Percentiles rank a stretch among this genome's conserved stretches.
Conservation (phyloP, 2,113 vertebrate species). For the Microcebus tavaratra region DNA sequence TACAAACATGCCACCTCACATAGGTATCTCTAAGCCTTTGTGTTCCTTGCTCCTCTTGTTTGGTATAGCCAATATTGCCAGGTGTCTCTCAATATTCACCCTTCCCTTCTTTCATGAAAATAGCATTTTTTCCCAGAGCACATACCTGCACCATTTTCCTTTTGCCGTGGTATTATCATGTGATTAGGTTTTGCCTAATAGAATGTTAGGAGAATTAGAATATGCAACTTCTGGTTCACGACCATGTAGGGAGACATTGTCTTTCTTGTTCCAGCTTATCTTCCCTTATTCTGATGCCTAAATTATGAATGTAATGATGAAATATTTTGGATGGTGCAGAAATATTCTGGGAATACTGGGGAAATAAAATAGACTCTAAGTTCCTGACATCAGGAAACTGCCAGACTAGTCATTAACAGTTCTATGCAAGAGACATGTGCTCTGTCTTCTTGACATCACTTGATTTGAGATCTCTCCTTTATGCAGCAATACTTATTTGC, state of each 20-base stretch:
- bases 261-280: not conserved
- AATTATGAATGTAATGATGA: not conserved
- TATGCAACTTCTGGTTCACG: not conserved
- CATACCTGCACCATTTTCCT: rapidly evolving
- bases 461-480: not conserved
- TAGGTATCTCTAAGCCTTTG: not conserved
- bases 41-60: not conserved
- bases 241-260: not conserved
- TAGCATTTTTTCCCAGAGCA: not conserved
- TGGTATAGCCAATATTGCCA: not conserved
- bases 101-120: not conserved
- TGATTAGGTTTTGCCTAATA: not conserved
- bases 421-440: not conserved
- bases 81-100: not conserved
- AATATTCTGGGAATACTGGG: not conserved
- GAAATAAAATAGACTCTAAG: not conserved
- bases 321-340: not conserved
- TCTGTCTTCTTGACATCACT: not conserved
- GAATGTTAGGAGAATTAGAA: not conserved
- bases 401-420: not conserved
- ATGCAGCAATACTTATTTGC: not conserved
- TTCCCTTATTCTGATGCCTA: not conserved
- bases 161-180: not conserved
- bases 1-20: not conserved
- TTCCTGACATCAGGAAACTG: not conserved